Percentiles rank a stretch among this genome's conserved stretches.
Conservation (phyloP, 2,888 invertebrate genomes). For the Endotricha flammealis region DNA sequence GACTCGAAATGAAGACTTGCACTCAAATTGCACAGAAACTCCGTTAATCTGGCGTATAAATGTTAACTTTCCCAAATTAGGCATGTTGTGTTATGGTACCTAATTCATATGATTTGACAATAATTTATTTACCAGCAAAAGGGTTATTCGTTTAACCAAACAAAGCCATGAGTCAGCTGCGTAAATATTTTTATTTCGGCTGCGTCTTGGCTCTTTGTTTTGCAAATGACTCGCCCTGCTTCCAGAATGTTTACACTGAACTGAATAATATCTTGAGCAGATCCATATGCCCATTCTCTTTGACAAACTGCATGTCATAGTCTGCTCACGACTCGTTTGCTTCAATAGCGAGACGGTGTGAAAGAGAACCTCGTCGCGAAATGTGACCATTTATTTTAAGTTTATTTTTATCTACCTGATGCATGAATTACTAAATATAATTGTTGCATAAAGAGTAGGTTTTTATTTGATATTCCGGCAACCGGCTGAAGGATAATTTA, state of each 20-base stretch:
- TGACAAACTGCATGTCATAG: conserved; percentile 40
- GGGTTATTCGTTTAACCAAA: conserved; percentile 57
- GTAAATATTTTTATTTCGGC: conserved; percentile 74
- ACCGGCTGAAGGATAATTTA: too few species aligned
- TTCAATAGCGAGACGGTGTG: conserved; percentile 20
- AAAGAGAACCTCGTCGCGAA: conserved; percentile 18
- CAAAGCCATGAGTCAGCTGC: conserved; percentile 70
- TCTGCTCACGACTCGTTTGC: conserved; percentile 35
- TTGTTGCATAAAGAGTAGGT: too few species aligned
- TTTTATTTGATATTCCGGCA: too few species aligned
- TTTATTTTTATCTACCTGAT: conserved; percentile 1
- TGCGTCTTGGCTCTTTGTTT: conserved; percentile 65
- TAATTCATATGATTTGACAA: conserved; percentile 40
- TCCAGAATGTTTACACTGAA: conserved; percentile 52
- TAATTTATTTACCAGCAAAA: conserved; percentile 59
- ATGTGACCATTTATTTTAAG: conserved; percentile 5
- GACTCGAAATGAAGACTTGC: too few species aligned
- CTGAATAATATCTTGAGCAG: conserved; percentile 50
- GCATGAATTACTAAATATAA: too few species aligned
- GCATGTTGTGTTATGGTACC: conserved; percentile 1
- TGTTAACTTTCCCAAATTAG: conserved; percentile 6
- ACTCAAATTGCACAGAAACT: too few species aligned
- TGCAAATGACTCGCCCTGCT: conserved; percentile 64
- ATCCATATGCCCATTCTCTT: conserved; percentile 49
- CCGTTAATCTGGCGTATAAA: neutral